Conservation (phyloP, 2,888 invertebrate species). For the Xestia rhomboidea region DNA sequence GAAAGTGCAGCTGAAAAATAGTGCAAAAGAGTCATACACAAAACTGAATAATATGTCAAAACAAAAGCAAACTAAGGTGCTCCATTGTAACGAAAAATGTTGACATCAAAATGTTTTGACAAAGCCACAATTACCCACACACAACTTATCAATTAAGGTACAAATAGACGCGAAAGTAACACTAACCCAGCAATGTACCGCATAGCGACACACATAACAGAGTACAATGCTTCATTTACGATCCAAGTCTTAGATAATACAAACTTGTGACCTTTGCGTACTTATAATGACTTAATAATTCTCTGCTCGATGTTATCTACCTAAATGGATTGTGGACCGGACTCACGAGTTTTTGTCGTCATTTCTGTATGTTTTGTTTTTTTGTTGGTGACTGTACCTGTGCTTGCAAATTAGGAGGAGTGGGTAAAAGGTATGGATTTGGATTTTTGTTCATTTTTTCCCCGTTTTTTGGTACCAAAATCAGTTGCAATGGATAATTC, state of each 20-base stretch:
- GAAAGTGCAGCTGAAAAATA: background rate
- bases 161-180: constrained; percentile 18
- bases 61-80: background rate
- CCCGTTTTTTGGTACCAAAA: background rate
- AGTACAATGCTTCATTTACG: constrained; percentile 68
- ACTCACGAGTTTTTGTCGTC: constrained; percentile 50
- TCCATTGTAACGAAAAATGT: background rate
- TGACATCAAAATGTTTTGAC: background rate
- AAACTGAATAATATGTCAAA: background rate
- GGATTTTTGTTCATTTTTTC: background rate
- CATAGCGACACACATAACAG: constrained; percentile 57
- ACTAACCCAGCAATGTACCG: constrained; percentile 37
- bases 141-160: constrained; percentile 39
- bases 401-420: constrained; percentile 37
- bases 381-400: constrained; percentile 41
- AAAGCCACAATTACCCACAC: constrained; percentile 12
- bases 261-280: constrained; percentile 73
- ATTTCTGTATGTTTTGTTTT: constrained; percentile 39
- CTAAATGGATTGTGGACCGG: constrained; percentile 69
- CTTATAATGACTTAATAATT: constrained; percentile 81
- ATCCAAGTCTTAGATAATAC: constrained; percentile 71
- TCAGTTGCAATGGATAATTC: background rate
- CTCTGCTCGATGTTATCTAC: constrained; percentile 74
- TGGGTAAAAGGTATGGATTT: constrained; percentile 9
- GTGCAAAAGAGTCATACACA: too few species aligned